These are phyloP conservation scores for Osmoderma eremita DNA, from an alignment of 2,888 invertebrate species.

Conservation along the genomic window DNA sequence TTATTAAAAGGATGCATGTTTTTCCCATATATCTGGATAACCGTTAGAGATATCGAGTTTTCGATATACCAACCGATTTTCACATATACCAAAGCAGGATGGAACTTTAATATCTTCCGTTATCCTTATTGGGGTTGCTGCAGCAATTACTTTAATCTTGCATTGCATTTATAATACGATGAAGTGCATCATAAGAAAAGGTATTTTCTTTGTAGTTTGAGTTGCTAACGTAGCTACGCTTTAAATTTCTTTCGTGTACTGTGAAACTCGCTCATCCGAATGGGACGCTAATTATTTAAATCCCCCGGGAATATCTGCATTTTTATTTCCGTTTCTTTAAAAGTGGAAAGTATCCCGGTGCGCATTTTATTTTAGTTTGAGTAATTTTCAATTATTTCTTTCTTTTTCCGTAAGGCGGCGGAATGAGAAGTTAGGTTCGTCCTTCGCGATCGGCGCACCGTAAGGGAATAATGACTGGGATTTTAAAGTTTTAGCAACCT, in stretches of 20 bases:
- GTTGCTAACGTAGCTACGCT: neutral
- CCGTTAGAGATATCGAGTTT: no score
- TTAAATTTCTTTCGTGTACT: neutral
- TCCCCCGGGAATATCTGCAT: conserved; percentile 22
- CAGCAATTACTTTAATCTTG: no score
- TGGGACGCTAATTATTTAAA: conserved; percentile 29
- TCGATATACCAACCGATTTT: no score
- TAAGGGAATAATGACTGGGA: conserved; percentile 10
- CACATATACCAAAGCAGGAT: no score
- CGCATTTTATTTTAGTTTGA: conserved; percentile 22
- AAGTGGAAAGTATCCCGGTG: conserved; percentile 11
- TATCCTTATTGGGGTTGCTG: no score
- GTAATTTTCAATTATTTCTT: conserved; percentile 34
- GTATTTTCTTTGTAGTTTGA: neutral
- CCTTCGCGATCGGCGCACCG: neutral
- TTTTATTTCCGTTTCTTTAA: conserved; percentile 9
- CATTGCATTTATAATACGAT: no score
- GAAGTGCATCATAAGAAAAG: no score
- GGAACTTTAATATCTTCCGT: no score
- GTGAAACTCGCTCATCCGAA: conserved; percentile 11
- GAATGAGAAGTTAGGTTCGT: conserved; percentile 19
- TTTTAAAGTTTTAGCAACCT: conserved; percentile 20
- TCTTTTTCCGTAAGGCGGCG: conserved; percentile 14
- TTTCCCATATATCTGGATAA: no score
- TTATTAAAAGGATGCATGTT: no score